A percentile compares a stretch with the other conserved stretches of the same genome.
These are phyloP conservation scores for Patella pellucida DNA, from an alignment of 2,888 invertebrate genomes.

Conservation along the genomic window DNA sequence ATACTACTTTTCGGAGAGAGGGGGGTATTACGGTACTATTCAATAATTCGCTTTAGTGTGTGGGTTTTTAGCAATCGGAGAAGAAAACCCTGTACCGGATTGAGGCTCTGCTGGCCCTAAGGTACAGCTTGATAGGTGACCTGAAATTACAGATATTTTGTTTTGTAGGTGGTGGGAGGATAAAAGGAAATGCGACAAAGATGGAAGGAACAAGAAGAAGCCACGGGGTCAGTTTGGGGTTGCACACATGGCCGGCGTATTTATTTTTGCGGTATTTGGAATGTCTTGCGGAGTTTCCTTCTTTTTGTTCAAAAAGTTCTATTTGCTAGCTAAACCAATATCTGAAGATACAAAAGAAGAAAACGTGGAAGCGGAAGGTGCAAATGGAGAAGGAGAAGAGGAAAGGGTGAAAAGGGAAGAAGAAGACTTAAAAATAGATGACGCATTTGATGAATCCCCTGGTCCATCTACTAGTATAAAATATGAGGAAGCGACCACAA, in stretches of 20 bases:
- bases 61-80: too few species aligned
- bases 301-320: conserved; percentile 60
- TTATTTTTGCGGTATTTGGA: conserved; percentile 57
- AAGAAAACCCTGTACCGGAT: too few species aligned
- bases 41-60: too few species aligned
- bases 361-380: background rate
- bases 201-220: conserved; percentile 36
- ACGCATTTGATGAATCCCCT: too few species aligned
- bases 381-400: background rate
- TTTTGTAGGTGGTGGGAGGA: conserved; percentile 61
- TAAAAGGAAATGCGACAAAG: conserved; percentile 49
- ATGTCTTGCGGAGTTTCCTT: conserved; percentile 50
- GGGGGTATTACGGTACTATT: too few species aligned
- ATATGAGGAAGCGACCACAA: too few species aligned
- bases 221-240: conserved; percentile 51
- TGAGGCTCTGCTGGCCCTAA: too few species aligned
- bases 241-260: conserved; percentile 59
- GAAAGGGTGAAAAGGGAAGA: background rate
- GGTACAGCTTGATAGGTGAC: too few species aligned
- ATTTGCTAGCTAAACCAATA: conserved; percentile 37
- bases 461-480: too few species aligned
- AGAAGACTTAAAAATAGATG: too few species aligned
- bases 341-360: background rate
- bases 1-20: too few species aligned
- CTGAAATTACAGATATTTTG: too few species aligned